Conservation (phyloP, 2,797 vertebrate genomes). For the Avahi laniger region DNA sequence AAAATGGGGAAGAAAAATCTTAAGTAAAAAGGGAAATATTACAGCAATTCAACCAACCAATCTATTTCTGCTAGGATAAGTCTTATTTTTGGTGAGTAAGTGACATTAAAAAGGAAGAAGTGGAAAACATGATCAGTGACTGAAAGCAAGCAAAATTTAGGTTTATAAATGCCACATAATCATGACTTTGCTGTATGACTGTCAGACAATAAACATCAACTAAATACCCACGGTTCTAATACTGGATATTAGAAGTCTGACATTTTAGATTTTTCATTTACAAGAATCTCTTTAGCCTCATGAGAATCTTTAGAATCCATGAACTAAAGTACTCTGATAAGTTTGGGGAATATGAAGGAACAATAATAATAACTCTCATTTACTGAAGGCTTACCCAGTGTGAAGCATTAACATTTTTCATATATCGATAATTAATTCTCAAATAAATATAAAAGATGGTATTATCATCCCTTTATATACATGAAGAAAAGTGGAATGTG, state of each 20-base stretch:
- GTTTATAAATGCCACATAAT: slow-evolving; percentile 23
- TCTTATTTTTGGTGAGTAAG: slow-evolving; percentile 37
- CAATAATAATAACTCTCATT: slow-evolving; percentile 5
- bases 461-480: background rate
- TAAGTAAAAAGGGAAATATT: slow-evolving; percentile 41
- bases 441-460: background rate
- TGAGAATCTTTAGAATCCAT: slow-evolving; percentile 13
- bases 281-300: background rate
- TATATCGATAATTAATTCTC: background rate
- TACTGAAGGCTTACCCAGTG: background rate
- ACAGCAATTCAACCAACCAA: slow-evolving; percentile 20
- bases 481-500: background rate
- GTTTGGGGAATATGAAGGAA: background rate
- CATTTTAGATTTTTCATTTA: background rate
- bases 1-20: background rate
- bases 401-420: background rate
- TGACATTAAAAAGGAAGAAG: slow-evolving; percentile 34
- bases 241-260: background rate
- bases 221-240: background rate
- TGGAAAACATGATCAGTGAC: slow-evolving; percentile 20
- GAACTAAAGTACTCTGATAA: background rate
- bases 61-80: background rate
- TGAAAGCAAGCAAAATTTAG: background rate
- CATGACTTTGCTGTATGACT: background rate
- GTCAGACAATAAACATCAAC: background rate